A percentile compares a stretch with the other conserved stretches of the same genome.
Conservation (phyloP, 1,140 invertebrate species). For the Amphibalanus amphitrite region DNA sequence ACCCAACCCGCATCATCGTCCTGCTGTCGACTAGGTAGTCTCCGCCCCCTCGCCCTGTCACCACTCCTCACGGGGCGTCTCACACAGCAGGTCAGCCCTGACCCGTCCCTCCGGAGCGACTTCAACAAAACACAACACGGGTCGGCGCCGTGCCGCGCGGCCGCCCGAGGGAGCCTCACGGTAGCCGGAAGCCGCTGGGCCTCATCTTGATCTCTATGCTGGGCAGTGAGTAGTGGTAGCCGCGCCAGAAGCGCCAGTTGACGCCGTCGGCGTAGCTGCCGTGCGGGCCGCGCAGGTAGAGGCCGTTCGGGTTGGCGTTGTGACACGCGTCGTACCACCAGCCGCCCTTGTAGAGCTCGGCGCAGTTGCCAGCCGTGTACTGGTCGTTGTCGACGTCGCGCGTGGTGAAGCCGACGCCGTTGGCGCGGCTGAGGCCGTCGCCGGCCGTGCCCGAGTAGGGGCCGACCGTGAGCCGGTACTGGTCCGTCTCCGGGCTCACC, state of each 20-base stretch:
- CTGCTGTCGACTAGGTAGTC: too few relatives aligned
- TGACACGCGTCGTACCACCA: conserved; percentile 26
- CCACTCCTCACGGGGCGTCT: too few relatives aligned
- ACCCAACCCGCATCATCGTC: too few relatives aligned
- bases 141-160: too few relatives aligned
- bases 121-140: too few relatives aligned
- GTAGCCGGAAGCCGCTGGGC: conserved; percentile 9
- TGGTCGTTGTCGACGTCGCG: conserved; percentile 23
- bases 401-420: conserved; percentile 22
- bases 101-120: too few relatives aligned
- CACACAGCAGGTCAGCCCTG: too few relatives aligned
- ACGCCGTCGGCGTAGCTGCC: conserved; percentile 23
- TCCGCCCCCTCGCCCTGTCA: too few relatives aligned
- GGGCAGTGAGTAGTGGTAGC: conserved; percentile 27
- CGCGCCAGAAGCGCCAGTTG: conserved; percentile 27
- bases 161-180: too few relatives aligned
- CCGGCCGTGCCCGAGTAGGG: conserved; percentile 20
- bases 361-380: conserved; percentile 21
- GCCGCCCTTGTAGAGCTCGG: conserved; percentile 21
- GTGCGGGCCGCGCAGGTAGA: conserved; percentile 22
- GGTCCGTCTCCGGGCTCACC: conserved; percentile 14
- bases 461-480: conserved; percentile 17
- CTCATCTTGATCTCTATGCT: conserved; percentile 26
- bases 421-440: conserved; percentile 19
- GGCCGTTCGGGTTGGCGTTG: conserved; percentile 23